These are phyloP conservation scores for Drosophila rellima DNA, from an alignment of 2,888 invertebrate species.

Conservation along the genomic window DNA sequence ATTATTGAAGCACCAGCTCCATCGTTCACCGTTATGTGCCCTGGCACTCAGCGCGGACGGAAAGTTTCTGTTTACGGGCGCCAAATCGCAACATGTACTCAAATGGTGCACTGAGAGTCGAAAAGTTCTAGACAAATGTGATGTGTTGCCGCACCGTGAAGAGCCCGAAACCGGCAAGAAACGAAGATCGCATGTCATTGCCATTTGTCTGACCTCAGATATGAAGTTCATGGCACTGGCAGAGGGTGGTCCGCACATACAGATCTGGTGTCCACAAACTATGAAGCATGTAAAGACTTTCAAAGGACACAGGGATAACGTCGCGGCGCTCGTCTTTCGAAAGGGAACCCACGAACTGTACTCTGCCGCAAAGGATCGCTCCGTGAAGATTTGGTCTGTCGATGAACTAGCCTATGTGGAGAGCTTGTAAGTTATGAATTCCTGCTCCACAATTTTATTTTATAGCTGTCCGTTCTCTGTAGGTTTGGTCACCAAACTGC, in stretches of 20 bases:
- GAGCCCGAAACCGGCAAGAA: conserved; percentile 78
- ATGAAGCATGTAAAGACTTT: conserved; percentile 92
- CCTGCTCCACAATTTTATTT: background rate
- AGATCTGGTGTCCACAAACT: conserved; percentile 93
- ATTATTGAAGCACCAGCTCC: conserved; percentile 91
- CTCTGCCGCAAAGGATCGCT: conserved; percentile 91
- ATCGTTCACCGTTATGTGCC: conserved; percentile 92
- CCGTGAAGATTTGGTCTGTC: conserved; percentile 97
- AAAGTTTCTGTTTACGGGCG: conserved; percentile 91
- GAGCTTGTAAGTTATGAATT: conserved; percentile 88
- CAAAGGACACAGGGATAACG: conserved; percentile 90
- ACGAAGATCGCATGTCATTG: conserved; percentile 87
- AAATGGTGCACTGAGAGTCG: conserved; percentile 92
- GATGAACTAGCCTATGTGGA: conserved; percentile 99
- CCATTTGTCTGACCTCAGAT: conserved; percentile 92
- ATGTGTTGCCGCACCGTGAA: conserved; percentile 85
- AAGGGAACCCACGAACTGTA: conserved; percentile 94
- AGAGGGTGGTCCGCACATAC: conserved; percentile 90
- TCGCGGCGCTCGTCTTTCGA: conserved; percentile 93
- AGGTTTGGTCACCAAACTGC: conserved; percentile 94
- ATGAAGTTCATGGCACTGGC: conserved; percentile 93
- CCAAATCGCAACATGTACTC: conserved; percentile 94
- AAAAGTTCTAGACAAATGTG: conserved; percentile 87
- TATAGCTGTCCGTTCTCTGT: background rate
- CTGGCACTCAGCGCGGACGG: conserved; percentile 92